These are phyloP conservation scores for Menidia menidia DNA, from an alignment of 2,797 vertebrate species.

Conservation along the genomic window DNA sequence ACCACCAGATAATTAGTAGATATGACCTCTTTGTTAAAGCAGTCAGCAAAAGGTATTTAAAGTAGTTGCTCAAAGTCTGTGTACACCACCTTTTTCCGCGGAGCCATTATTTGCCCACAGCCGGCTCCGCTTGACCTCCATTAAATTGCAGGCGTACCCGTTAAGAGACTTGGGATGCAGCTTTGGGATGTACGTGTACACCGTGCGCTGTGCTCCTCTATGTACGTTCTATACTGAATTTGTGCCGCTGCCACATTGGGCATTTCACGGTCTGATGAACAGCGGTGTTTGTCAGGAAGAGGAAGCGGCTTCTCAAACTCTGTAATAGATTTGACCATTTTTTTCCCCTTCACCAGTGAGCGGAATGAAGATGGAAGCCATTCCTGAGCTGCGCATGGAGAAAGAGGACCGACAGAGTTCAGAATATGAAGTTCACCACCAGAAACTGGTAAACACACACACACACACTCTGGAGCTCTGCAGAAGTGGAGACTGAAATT, in stretches of 20 bases:
- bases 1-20: not conserved
- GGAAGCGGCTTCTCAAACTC: conserved; percentile 31
- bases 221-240: conserved; percentile 4
- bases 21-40: not conserved
- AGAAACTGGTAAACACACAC: conserved; percentile 89
- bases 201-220: not conserved
- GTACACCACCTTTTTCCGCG: not conserved
- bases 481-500: conserved; percentile 1
- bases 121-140: conserved; percentile 44
- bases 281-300: conserved; percentile 5
- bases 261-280: conserved; percentile 1
- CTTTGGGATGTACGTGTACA: not conserved
- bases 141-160: conserved; percentile 6
- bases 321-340: conserved; percentile 48
- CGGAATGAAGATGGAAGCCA: conserved; percentile 91
- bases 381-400: conserved; percentile 93
- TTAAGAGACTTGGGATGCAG: conserved; percentile 17
- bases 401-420: conserved; percentile 91
- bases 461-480: not conserved
- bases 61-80: not conserved
- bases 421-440: conserved; percentile 96
- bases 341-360: conserved; percentile 81
- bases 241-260: not conserved
- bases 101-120: conserved; percentile 19
- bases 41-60: not conserved